Evolutionary conservation across 2,888 invertebrate genomes (phyloP).

Genomic region (Hypena proboscidalis): DNA sequence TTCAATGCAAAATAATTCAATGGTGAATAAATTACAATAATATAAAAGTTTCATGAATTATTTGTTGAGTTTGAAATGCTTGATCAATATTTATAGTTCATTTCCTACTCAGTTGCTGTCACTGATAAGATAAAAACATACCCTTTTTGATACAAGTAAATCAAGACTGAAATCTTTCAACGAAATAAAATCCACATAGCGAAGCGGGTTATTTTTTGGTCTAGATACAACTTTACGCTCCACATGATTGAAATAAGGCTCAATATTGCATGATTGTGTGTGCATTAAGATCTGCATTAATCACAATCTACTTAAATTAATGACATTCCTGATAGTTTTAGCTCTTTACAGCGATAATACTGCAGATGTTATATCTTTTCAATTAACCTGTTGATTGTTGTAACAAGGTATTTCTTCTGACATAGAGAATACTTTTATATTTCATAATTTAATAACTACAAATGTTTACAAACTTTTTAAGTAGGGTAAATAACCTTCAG

Average conservation of each 20-base stretch:
- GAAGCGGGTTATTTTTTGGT: too few species aligned
- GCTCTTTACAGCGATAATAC: too few species aligned
- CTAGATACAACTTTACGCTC: too few species aligned
- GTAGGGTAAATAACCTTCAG: background rate
- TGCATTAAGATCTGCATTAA: conserved; percentile 1
- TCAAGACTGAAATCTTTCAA: too few species aligned
- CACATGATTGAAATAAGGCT: background rate
- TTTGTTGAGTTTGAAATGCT: background rate
- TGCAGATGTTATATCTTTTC: too few species aligned
- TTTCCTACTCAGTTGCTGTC: background rate
- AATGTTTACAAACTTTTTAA: conserved; percentile 1
- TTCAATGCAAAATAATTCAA: background rate
- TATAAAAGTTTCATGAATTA: background rate
- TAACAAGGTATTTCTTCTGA: background rate
- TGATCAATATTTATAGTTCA: background rate
- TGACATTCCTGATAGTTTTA: too few species aligned
- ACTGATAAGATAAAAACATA: too few species aligned
- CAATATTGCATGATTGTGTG: background rate
- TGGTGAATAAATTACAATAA: background rate
- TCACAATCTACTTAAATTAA: background rate
- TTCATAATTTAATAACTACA: background rate
- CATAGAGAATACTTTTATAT: too few species aligned
- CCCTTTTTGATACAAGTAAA: too few species aligned
- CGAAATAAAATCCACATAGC: too few species aligned
- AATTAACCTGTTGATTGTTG: conserved; percentile 13